Percentiles rank a stretch among this genome's conserved stretches.
phyloP scores from a whole-genome alignment of 2,797 vertebrate genomes.

The Trachops cirrhosus region DNA sequence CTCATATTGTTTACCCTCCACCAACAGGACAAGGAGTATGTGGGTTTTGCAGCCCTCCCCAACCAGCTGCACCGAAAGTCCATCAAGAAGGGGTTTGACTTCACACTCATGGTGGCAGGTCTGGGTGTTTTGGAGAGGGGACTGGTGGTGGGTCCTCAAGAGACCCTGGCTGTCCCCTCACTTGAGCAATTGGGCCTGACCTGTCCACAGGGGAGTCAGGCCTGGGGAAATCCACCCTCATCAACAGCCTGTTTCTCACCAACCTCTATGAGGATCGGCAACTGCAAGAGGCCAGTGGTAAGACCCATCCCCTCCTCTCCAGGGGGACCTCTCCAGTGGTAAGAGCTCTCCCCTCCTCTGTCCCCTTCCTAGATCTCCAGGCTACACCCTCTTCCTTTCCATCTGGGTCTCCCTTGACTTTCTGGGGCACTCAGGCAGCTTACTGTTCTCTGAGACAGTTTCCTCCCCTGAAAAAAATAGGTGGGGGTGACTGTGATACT shows the following conservation, averaged over 20 bases:
- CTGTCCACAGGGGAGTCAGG: conserved; percentile 76
- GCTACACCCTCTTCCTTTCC: neutral
- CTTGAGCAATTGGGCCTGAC: neutral
- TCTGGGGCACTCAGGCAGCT: neutral
- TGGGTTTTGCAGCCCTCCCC: conserved; percentile 90
- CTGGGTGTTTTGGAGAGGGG: conserved; percentile 15
- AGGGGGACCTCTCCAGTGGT: conserved; percentile 83
- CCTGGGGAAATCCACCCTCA: conserved; percentile 91
- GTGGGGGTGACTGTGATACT: neutral
- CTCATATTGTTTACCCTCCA: neutral
- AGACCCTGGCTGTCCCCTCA: neutral
- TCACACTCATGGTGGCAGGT: conserved; percentile 91
- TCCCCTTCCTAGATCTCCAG: neutral
- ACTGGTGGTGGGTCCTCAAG: neutral
- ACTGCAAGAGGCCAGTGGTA: conserved; percentile 92
- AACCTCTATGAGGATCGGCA: conserved; percentile 92
- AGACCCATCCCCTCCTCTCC: neutral
- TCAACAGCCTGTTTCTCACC: conserved; percentile 92
- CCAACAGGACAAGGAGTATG: conserved; percentile 88
- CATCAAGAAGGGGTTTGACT: conserved; percentile 91
- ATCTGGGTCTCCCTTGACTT: neutral
- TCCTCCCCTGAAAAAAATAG: neutral
- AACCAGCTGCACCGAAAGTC: conserved; percentile 92
- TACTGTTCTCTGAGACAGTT: neutral
- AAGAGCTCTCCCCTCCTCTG: neutral